Evolutionary conservation across 35 echinoderm and acorn worm genomes (phyloP).

Genomic region (Heliocidaris tuberculata): DNA sequence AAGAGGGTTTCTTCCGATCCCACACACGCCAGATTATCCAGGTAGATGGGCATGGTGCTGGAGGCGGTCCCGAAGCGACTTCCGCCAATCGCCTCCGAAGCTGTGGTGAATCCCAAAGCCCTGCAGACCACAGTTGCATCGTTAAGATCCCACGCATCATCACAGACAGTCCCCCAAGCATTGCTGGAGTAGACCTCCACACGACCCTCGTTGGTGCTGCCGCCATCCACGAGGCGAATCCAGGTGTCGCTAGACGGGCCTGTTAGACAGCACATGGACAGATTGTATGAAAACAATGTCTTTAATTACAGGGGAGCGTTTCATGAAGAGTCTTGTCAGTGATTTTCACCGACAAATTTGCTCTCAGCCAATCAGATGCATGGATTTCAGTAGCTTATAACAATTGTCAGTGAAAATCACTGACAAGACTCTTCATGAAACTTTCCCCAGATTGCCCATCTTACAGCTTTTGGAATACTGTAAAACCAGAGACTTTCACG

Average conservation of each 20-base stretch:
- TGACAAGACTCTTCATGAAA: no score
- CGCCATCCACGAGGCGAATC: conserved; percentile 31
- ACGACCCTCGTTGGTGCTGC: not conserved
- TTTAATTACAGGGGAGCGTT: no score
- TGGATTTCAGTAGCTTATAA: no score
- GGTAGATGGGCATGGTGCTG: conserved; percentile 11
- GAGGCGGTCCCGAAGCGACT: not conserved
- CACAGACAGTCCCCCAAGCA: conserved; percentile 41
- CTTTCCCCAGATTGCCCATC: no score
- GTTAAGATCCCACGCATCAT: not conserved
- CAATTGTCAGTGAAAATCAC: no score
- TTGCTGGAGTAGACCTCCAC: conserved; percentile 29
- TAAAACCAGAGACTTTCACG: no score
- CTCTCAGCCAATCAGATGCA: no score
- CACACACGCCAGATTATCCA: not conserved
- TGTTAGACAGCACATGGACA: not conserved
- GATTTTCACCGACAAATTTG: no score
- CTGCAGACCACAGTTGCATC: conserved; percentile 42
- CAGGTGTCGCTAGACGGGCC: not conserved
- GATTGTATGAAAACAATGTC: no score
- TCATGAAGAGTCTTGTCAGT: no score
- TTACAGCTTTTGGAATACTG: no score
- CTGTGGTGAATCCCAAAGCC: not conserved
- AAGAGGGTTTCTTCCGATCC: not conserved
- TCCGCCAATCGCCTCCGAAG: not conserved